A percentile compares a stretch with the other conserved stretches of the same genome.
Evolutionary conservation across 2,888 invertebrate genomes (phyloP).

Genomic region (Lasioglossum lativentre): DNA sequence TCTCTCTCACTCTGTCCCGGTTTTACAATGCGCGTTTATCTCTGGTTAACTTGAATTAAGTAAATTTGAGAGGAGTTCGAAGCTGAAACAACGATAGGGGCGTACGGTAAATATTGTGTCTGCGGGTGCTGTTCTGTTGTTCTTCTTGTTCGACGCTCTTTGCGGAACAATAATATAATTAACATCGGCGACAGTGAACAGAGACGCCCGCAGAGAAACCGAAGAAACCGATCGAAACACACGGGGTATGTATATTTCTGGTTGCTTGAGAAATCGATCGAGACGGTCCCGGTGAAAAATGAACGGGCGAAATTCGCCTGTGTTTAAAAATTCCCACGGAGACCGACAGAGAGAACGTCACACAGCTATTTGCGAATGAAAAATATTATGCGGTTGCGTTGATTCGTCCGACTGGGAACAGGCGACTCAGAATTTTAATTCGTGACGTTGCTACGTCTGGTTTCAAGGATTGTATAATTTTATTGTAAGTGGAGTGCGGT

Average conservation of each 20-base stretch:
- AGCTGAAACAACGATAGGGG: conserved; percentile 13
- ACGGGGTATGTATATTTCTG: background rate
- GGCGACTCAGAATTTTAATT: too few relatives aligned
- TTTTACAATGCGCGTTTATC: conserved; percentile 49
- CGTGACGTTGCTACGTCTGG: too few relatives aligned
- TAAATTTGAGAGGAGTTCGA: conserved; percentile 33
- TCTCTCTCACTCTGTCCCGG: background rate
- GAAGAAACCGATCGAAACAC: background rate
- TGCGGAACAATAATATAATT: conserved; percentile 3
- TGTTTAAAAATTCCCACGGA: background rate
- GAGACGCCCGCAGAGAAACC: background rate
- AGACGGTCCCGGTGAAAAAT: background rate
- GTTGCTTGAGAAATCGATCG: background rate
- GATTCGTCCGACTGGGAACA: too few relatives aligned
- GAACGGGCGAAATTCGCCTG: background rate
- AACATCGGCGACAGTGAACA: background rate
- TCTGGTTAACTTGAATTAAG: conserved; percentile 38
- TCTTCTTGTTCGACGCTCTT: background rate
- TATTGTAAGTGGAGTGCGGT: too few relatives aligned
- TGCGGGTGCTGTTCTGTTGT: background rate
- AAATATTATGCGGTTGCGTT: too few relatives aligned
- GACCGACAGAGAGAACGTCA: too few relatives aligned
- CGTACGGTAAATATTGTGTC: conserved; percentile 5
- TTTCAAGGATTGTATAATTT: too few relatives aligned
- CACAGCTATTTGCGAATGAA: too few relatives aligned